Evolutionary conservation across 2,888 invertebrate species (phyloP).

Genomic region (Drosophila neutralis): DNA sequence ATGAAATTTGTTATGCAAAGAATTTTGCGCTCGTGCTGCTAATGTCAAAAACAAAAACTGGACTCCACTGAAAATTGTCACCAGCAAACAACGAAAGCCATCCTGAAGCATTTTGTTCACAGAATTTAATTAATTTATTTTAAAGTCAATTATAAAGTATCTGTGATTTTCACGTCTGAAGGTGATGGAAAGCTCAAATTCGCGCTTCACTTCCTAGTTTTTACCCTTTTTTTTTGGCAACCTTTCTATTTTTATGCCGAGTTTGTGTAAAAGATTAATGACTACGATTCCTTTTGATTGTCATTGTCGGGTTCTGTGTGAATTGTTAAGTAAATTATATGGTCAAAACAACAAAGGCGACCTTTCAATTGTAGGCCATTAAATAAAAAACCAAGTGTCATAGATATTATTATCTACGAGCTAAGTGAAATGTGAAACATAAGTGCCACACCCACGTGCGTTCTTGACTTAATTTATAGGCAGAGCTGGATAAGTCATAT

Average conservation of each 20-base stretch:
- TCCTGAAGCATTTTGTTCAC: not conserved
- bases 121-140: slow-evolving; percentile 33
- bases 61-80: slow-evolving; percentile 27
- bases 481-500: slow-evolving; percentile 8
- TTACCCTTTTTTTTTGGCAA: not conserved
- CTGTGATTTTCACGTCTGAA: slow-evolving; percentile 19
- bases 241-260: slow-evolving; percentile 1
- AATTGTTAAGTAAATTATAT: slow-evolving; percentile 72
- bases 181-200: slow-evolving; percentile 7
- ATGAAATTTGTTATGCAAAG: slow-evolving; percentile 15
- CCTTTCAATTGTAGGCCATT: slow-evolving; percentile 21
- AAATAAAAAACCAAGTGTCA: slow-evolving; percentile 18
- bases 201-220: too few species aligned
- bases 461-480: slow-evolving; percentile 47
- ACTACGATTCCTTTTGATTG: slow-evolving; percentile 18
- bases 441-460: slow-evolving; percentile 17
- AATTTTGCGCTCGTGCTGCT: slow-evolving; percentile 6
- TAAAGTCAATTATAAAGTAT: slow-evolving; percentile 28
- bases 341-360: slow-evolving; percentile 37
- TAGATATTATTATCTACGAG: not conserved
- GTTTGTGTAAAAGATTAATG: slow-evolving; percentile 43
- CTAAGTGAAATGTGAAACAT: slow-evolving; percentile 47
- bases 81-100: slow-evolving; percentile 3
- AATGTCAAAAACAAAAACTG: slow-evolving; percentile 7
- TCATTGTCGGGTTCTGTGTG: slow-evolving; percentile 4